Conservation (phyloP, 2,797 vertebrate genomes). For the Spea hammondii region DNA sequence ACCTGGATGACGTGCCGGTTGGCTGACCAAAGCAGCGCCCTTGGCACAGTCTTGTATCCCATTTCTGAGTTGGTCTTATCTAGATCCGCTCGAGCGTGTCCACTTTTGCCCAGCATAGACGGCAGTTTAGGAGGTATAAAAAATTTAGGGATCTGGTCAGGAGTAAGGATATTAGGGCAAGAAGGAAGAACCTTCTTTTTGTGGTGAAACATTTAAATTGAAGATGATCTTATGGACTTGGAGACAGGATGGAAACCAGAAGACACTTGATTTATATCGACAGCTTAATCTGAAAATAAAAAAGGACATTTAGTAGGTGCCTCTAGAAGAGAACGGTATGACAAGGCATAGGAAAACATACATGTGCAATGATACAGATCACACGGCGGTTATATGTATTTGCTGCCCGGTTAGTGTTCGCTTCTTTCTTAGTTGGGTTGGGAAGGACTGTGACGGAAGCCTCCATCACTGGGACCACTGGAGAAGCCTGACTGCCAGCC, state of each 20-base stretch:
- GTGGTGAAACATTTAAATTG: slow-evolving; percentile 48
- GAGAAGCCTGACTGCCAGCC: too few relatives aligned
- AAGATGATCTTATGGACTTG: neutral
- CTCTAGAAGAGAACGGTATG: too few relatives aligned
- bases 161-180: slow-evolving; percentile 65
- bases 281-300: slow-evolving; percentile 3
- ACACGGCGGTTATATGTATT: too few relatives aligned
- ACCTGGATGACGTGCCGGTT: neutral
- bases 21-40: neutral
- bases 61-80: neutral
- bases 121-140: slow-evolving; percentile 63
- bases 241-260: neutral
- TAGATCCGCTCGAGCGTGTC: neutral
- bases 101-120: neutral
- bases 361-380: too few relatives aligned
- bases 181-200: slow-evolving; percentile 34
- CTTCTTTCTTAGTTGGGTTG: too few relatives aligned
- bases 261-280: neutral
- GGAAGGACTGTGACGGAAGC: too few relatives aligned
- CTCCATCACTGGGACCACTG: too few relatives aligned
- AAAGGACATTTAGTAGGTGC: neutral
- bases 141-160: slow-evolving; percentile 64
- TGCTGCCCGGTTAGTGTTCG: too few relatives aligned
- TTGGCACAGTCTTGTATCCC: neutral
- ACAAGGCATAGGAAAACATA: too few relatives aligned